phyloP scores from a whole-genome alignment of 2,113 vertebrate species.

The Microcebus tavaratra region DNA sequence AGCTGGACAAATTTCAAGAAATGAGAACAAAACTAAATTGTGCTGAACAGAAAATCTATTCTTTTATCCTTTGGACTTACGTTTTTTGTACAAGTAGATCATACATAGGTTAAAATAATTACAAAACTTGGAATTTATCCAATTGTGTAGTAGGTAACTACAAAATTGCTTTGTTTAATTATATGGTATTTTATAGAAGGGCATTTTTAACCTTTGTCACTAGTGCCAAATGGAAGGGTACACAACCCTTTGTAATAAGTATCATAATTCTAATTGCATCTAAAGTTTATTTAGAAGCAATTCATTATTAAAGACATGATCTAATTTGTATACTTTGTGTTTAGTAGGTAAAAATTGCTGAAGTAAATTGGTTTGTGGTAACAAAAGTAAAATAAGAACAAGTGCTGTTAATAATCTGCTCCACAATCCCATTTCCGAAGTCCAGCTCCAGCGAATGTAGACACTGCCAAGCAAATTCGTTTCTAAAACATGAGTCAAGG shows the following conservation, averaged over 20 bases:
- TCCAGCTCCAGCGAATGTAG: not conserved
- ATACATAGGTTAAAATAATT: conserved; percentile 65
- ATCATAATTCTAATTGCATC: conserved; percentile 62
- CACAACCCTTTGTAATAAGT: conserved; percentile 44
- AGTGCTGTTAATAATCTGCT: conserved; percentile 5
- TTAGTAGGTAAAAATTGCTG: conserved; percentile 40
- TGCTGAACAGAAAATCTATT: conserved; percentile 14
- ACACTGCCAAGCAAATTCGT: not conserved
- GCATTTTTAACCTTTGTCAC: conserved; percentile 72
- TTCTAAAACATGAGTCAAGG: conserved; percentile 25
- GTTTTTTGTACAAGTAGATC: conserved; percentile 38
- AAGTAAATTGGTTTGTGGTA: conserved; percentile 58
- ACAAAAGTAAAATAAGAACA: conserved; percentile 36
- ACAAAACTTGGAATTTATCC: conserved; percentile 67
- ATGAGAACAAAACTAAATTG: conserved; percentile 12
- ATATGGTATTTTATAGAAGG: conserved; percentile 64
- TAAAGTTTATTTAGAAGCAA: conserved; percentile 65
- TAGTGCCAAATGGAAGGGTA: conserved; percentile 49
- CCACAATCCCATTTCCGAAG: not conserved
- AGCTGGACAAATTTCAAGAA: conserved; percentile 30
- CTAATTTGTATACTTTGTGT: conserved; percentile 53
- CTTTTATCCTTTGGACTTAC: conserved; percentile 21
- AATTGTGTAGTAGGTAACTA: conserved; percentile 67
- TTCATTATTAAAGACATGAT: conserved; percentile 47
- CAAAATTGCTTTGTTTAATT: conserved; percentile 76